Evolutionary conservation across 2,888 invertebrate genomes (phyloP), one percentile per base, ranked within the genome.

Genomic region (Orthonychiurus folsomi): DNA sequence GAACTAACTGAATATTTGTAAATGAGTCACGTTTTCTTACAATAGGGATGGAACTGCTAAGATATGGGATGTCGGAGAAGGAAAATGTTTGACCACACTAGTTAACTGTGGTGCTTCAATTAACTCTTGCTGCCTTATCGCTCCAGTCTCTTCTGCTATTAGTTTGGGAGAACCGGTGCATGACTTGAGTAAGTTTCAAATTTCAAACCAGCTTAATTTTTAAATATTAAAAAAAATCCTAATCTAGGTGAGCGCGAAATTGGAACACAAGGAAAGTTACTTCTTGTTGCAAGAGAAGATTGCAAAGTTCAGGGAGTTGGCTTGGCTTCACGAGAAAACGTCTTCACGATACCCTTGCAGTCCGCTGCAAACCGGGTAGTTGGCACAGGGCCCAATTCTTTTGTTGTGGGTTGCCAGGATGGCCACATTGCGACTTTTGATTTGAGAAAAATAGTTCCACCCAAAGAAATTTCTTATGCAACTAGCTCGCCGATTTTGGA

Each of bases 41-140:
- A n/a, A n/a, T 64, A 84, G 84, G 73, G 87, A 88, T 80, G 87
- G 87, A 23, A 80, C 81, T 61, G 84, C 83, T 2, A 83, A 82
- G 71, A 76, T 87, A 37, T 87, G 86, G 86, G 85, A 86, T 78
- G 84, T 85, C 72, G 85, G 85, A 47, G 78, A 83, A 75, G 79
- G 83, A 59, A 76, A 76, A 9, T 83, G 84, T 70, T 74, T 86
- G 15, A 80, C 74, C 56, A 80, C 82, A 64, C 74, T 85, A 21
- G 64, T 80, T 48, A 78, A 80, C 70, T 80, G 79, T 5, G 78
- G 79, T 66, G 81, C 82, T 3, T 76, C 78, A 62, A 82, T 85
- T 20, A 85, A 85, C 74, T 81, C 83, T 68, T 85, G 85, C 76
- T 65, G 64, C 37, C 55, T 72, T 3, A 62, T 55, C n/a, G 57